Conservation (phyloP, 2,888 invertebrate genomes). For the Nymphalis polychloros region DNA sequence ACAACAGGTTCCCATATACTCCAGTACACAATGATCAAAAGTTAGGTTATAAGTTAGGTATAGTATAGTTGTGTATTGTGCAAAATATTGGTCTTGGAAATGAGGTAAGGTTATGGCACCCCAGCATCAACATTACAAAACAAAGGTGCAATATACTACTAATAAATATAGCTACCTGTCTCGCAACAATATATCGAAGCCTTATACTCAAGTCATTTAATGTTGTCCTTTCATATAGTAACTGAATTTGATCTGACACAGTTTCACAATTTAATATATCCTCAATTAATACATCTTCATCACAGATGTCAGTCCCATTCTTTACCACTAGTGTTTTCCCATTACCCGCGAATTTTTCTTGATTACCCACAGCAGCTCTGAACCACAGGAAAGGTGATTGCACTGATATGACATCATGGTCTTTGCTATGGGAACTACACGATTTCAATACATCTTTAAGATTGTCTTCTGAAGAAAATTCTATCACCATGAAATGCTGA, state of each 20-base stretch:
- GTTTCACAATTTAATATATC: slow-evolving; percentile 73
- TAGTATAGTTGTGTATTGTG: no score
- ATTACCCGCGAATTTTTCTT: slow-evolving; percentile 45
- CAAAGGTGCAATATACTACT: no score
- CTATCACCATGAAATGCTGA: slow-evolving; percentile 89
- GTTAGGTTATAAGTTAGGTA: no score
- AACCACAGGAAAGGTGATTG: slow-evolving; percentile 89
- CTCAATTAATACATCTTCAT: slow-evolving; percentile 68
- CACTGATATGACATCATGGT: slow-evolving; percentile 83
- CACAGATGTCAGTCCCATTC: slow-evolving; percentile 72
- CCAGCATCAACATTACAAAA: no score
- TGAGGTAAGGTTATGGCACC: no score
- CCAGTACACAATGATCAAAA: no score
- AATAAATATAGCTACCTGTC: slow-evolving; percentile 70
- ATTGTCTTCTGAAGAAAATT: slow-evolving; percentile 82
- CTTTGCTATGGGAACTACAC: slow-evolving; percentile 81
- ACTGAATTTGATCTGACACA: slow-evolving; percentile 86
- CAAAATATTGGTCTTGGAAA: no score
- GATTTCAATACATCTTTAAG: slow-evolving; percentile 79
- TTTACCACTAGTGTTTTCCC: slow-evolving; percentile 49
- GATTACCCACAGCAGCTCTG: slow-evolving; percentile 67
- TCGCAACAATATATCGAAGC: slow-evolving; percentile 88
- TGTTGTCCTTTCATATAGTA: slow-evolving; percentile 82
- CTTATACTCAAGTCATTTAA: slow-evolving; percentile 88
- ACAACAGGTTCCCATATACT: no score